Evolutionary conservation across 1,140 invertebrate genomes (phyloP).

Genomic region (Euglossa dilemma): DNA sequence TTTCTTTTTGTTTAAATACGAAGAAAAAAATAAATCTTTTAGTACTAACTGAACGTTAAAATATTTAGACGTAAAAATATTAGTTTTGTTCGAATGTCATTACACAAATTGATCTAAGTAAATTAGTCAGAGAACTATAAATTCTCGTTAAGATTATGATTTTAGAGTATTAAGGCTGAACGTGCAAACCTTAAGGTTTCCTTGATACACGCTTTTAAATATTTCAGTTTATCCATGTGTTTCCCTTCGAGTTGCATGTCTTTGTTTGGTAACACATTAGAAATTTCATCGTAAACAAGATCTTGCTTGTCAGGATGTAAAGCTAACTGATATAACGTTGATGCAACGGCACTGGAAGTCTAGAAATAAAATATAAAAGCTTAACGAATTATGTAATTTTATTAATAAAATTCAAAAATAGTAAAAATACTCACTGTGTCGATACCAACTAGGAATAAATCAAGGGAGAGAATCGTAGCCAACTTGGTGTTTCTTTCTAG

Average conservation of each 20-base stretch:
- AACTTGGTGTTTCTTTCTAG: constrained; percentile 86
- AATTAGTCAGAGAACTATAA: background rate
- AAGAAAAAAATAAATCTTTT: too few relatives aligned
- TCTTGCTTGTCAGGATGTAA: constrained; percentile 89
- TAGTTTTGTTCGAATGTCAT: background rate
- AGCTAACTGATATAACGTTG: constrained; percentile 91
- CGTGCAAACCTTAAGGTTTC: constrained; percentile 90
- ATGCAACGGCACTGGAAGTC: constrained; percentile 91
- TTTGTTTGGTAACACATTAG: constrained; percentile 83
- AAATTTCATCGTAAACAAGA: constrained; percentile 88
- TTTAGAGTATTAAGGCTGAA: background rate
- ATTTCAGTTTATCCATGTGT: constrained; percentile 88
- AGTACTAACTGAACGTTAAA: background rate
- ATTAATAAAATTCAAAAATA: background rate
- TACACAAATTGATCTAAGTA: background rate
- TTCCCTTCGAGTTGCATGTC: constrained; percentile 84
- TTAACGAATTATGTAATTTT: background rate
- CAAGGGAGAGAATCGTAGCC: constrained; percentile 89
- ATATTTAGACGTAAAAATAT: background rate
- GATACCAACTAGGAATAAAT: constrained; percentile 93
- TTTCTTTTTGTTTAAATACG: too few relatives aligned
- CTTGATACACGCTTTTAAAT: constrained; percentile 94
- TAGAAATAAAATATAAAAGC: constrained; percentile 66
- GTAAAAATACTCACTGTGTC: constrained; percentile 87
- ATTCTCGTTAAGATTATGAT: background rate